Percentiles rank a stretch among this genome's conserved stretches.
phyloP scores from a whole-genome alignment of 2,113 vertebrate species.

The Mystacornis crossleyi region DNA sequence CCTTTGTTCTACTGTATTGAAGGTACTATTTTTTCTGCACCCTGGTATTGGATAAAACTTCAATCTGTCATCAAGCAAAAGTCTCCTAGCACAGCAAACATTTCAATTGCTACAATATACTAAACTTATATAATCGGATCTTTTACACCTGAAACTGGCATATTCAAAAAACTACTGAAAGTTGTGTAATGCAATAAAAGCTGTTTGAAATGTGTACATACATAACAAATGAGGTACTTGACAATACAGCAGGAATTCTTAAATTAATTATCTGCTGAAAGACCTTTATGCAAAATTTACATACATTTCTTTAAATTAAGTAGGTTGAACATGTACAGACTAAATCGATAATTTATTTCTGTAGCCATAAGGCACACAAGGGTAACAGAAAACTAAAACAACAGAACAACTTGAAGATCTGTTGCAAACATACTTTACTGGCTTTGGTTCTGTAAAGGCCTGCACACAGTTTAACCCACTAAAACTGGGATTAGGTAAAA shows the following conservation, averaged over 20 bases:
- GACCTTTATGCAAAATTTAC: background rate
- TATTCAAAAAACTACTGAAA: background rate
- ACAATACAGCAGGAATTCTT: background rate
- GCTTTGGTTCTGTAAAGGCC: background rate
- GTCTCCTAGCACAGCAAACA: background rate
- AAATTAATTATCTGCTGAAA: background rate
- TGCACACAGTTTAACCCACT: background rate
- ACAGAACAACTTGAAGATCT: background rate
- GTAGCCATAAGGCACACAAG: background rate
- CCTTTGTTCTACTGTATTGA: slow-evolving; percentile 57
- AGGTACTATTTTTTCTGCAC: slow-evolving; percentile 53
- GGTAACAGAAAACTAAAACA: background rate
- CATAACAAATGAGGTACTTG: background rate
- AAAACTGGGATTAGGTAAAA: background rate
- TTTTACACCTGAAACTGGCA: background rate
- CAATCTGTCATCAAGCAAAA: background rate
- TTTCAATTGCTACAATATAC: background rate
- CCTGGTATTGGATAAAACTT: slow-evolving; percentile 48
- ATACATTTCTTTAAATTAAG: background rate
- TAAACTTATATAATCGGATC: background rate
- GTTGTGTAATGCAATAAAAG: background rate
- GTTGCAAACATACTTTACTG: background rate
- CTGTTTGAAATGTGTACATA: background rate
- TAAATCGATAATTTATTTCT: background rate
- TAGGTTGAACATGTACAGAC: background rate